Evolutionary conservation across 2,113 vertebrate species (phyloP).

Genomic region (Myotis brandtii): DNA sequence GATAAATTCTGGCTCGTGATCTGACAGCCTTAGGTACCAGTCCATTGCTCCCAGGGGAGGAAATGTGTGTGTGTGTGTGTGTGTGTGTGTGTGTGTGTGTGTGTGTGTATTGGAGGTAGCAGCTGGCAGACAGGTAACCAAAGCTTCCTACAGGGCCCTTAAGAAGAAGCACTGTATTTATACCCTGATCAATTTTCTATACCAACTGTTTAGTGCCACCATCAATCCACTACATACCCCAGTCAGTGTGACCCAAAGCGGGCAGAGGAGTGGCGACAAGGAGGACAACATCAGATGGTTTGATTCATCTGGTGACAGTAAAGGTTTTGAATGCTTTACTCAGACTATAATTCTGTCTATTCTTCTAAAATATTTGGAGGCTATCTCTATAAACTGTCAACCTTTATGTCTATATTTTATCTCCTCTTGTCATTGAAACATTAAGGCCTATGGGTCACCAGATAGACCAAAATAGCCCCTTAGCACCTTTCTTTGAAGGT

Average conservation of each 20-base stretch:
- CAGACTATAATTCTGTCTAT: background rate
- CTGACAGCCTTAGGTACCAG: background rate
- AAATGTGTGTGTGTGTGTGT: too few relatives aligned
- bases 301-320: background rate
- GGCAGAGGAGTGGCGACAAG: too few relatives aligned
- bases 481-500: background rate
- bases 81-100: background rate
- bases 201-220: rapidly evolving
- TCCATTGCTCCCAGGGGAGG: background rate
- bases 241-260: background rate
- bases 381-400: background rate
- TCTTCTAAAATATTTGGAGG: background rate
- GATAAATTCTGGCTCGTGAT: background rate
- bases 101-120: rapidly evolving
- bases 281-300: too few relatives aligned
- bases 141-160: background rate
- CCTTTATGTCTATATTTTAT: background rate
- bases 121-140: background rate
- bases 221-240: background rate
- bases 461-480: background rate
- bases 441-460: background rate
- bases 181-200: background rate
- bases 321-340: background rate
- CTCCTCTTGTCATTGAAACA: background rate
- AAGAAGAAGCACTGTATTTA: background rate